Evolutionary conservation across 2,113 vertebrate species (phyloP).

Genomic region (Myodes glareolus): DNA sequence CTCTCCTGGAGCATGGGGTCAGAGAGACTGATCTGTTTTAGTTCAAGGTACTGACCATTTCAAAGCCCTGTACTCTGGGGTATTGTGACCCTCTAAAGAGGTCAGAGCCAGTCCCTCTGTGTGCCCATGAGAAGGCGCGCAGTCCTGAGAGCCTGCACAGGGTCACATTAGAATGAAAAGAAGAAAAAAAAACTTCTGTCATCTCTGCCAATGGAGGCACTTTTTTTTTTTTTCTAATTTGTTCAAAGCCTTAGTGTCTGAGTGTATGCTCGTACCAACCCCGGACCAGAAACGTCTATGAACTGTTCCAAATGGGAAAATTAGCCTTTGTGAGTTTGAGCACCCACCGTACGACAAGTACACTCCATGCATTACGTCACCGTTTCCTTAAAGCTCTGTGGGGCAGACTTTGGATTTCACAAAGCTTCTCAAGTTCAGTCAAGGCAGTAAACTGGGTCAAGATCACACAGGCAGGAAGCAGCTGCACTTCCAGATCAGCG

Average conservation of each 20-base stretch:
- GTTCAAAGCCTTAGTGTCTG: not conserved
- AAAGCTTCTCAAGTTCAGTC: not conserved
- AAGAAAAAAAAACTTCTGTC: not conserved
- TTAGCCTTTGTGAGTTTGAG: not conserved
- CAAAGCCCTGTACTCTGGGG: not conserved
- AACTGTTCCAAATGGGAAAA: not conserved
- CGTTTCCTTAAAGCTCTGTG: not conserved
- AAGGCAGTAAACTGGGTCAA: not conserved
- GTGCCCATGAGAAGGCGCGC: accelerated
- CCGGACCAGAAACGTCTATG: not conserved
- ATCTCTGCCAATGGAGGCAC: not conserved
- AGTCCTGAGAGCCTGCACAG: not conserved
- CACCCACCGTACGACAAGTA: not conserved
- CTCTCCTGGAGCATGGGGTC: not conserved
- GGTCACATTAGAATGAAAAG: too few species aligned
- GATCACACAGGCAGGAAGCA: not conserved
- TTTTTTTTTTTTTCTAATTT: not conserved
- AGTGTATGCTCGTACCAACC: not conserved
- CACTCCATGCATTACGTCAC: accelerated
- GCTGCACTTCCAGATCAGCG: accelerated
- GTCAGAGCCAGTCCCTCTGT: not conserved
- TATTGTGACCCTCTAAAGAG: not conserved
- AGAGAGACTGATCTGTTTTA: not conserved
- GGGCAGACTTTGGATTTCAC: not conserved
- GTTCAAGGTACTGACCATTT: not conserved